A percentile compares a stretch with the other conserved stretches of the same genome.
Conservation (phyloP, 1,140 invertebrate genomes). For the Coptotermes formosanus region DNA sequence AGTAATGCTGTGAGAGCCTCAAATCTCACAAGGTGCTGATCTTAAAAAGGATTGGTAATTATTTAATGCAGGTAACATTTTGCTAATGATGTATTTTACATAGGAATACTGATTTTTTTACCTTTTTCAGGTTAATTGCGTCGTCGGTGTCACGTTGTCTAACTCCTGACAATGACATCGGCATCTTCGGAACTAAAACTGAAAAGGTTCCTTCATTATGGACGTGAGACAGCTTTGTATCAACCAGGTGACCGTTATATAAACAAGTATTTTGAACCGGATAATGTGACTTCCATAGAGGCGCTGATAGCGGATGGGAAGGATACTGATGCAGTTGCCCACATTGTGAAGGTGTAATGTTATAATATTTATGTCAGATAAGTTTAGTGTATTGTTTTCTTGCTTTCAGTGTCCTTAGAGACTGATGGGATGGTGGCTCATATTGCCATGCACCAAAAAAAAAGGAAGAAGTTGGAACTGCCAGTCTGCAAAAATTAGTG, state of each 20-base stretch:
- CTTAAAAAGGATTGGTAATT: too few species aligned
- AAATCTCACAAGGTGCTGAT: too few species aligned
- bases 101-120: too few species aligned
- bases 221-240: conserved; percentile 28
- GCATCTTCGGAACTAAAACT: conserved; percentile 29
- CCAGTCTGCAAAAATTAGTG: too few species aligned
- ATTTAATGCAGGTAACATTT: too few species aligned
- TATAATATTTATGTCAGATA: too few species aligned
- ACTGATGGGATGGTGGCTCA: neutral
- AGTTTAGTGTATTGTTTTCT: neutral
- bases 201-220: conserved; percentile 34
- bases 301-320: conserved; percentile 30
- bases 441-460: neutral
- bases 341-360: conserved; percentile 32
- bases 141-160: conserved; percentile 21
- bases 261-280: conserved; percentile 22
- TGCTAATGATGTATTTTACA: too few species aligned
- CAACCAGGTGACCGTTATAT: conserved; percentile 30
- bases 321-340: conserved; percentile 20
- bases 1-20: too few species aligned
- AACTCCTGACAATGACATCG: conserved; percentile 3
- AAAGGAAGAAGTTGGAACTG: too few species aligned
- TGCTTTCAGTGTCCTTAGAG: neutral
- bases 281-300: conserved; percentile 30
- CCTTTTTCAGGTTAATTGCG: neutral